phyloP scores from a whole-genome alignment of 2,888 invertebrate genomes.

The Schrankia costaestrigalis region DNA sequence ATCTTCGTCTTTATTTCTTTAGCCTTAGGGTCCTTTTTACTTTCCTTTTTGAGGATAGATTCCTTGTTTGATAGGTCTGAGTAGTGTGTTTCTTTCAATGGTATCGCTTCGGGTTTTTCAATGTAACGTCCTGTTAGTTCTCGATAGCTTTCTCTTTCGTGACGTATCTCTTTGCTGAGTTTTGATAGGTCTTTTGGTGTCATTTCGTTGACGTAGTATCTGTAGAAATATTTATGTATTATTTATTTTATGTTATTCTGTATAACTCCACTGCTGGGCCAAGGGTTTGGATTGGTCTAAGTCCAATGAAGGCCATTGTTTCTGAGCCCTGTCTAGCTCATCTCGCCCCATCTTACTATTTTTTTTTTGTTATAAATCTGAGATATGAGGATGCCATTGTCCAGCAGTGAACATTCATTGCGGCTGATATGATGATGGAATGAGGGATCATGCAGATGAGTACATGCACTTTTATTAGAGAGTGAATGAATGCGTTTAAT shows the following conservation, averaged over 20 bases:
- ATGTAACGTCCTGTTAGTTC: conserved; percentile 73
- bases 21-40: conserved; percentile 54
- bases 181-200: conserved; percentile 72
- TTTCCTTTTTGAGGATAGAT: conserved; percentile 51
- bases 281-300: too few relatives aligned
- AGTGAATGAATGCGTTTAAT: too few relatives aligned
- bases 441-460: too few relatives aligned
- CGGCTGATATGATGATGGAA: too few relatives aligned
- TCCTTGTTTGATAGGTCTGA: conserved; percentile 62
- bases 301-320: too few relatives aligned
- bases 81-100: conserved; percentile 60
- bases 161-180: conserved; percentile 70
- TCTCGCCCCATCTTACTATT: too few relatives aligned
- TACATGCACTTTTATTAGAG: too few relatives aligned
- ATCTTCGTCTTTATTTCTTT: conserved; percentile 72
- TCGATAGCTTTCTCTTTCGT: conserved; percentile 71
- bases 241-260: too few relatives aligned
- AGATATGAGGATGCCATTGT: too few relatives aligned
- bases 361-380: too few relatives aligned
- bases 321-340: too few relatives aligned
- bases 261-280: background rate
- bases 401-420: too few relatives aligned
- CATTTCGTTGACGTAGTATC: conserved; percentile 68
- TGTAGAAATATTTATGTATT: conserved; percentile 21
- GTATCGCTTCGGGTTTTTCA: conserved; percentile 61